Percentiles rank a stretch among this genome's conserved stretches.
Evolutionary conservation across 2,113 vertebrate genomes (phyloP).

Genomic region (Procavia capensis): DNA sequence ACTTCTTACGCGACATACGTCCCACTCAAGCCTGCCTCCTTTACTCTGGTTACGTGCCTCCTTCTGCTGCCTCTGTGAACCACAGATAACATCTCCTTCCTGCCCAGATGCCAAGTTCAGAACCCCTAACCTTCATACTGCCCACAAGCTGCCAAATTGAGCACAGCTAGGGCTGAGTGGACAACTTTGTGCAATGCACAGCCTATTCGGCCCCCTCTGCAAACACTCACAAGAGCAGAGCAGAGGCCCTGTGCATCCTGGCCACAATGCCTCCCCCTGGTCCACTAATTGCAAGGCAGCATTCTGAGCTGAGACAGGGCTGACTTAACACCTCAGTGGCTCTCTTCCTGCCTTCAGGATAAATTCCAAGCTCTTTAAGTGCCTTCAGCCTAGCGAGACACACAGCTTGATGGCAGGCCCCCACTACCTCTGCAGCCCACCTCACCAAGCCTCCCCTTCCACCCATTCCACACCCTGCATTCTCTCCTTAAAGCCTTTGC

Average conservation of each 20-base stretch:
- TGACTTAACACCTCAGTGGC: neutral
- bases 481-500: neutral
- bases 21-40: neutral
- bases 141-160: neutral
- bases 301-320: neutral
- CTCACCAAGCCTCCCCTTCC: neutral
- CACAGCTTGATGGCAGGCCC: neutral
- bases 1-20: fast-evolving
- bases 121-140: neutral
- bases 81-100: neutral
- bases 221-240: neutral
- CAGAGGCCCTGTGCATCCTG: neutral
- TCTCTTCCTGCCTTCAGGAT: neutral
- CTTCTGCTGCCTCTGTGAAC: neutral
- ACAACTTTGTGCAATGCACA: neutral
- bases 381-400: neutral
- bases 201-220: too few species aligned
- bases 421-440: fast-evolving
- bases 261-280: neutral
- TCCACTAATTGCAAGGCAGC: neutral
- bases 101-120: neutral
- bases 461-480: fast-evolving
- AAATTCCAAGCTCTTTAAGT: neutral
- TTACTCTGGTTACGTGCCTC: neutral
- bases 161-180: fast-evolving